These are phyloP conservation scores for Platyrinchus mystaceus DNA, from an alignment of 2,797 vertebrate species.

Conservation along the genomic window DNA sequence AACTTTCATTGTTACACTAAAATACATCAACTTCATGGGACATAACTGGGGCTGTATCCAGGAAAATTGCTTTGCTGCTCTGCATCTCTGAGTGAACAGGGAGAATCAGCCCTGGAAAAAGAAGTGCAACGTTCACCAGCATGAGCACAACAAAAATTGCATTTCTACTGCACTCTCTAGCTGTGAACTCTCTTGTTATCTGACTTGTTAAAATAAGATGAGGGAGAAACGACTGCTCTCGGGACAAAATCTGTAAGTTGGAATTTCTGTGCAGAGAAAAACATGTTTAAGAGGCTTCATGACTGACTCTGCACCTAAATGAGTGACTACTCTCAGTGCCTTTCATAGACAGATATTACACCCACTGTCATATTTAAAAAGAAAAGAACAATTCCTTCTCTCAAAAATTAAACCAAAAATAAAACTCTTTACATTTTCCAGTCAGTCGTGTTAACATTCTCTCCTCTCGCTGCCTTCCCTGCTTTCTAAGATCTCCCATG, in stretches of 20 bases:
- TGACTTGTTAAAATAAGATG: not conserved
- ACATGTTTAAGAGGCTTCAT: not conserved
- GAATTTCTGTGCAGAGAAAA: not conserved
- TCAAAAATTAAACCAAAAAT: not conserved
- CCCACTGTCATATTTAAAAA: not conserved
- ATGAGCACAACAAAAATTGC: not conserved
- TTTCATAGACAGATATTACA: not conserved
- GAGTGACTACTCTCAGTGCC: not conserved
- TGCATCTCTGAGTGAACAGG: not conserved
- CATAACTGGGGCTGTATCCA: not conserved
- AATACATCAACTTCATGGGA: not conserved
- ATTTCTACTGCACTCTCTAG: not conserved
- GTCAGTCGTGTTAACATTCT: rapidly evolving
- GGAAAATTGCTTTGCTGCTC: not conserved
- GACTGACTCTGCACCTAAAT: not conserved
- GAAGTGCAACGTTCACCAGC: not conserved
- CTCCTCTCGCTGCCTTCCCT: not conserved
- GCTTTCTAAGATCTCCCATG: not conserved
- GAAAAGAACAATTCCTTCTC: not conserved
- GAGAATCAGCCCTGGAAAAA: not conserved
- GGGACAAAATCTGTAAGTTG: not conserved
- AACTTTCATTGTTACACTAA: not conserved
- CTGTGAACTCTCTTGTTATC: not conserved
- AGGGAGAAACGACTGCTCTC: not conserved
- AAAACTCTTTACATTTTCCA: not conserved